A percentile compares a stretch with the other conserved stretches of the same genome.
Conservation (phyloP, 2,113 vertebrate species). For the Grammomys surdaster region DNA sequence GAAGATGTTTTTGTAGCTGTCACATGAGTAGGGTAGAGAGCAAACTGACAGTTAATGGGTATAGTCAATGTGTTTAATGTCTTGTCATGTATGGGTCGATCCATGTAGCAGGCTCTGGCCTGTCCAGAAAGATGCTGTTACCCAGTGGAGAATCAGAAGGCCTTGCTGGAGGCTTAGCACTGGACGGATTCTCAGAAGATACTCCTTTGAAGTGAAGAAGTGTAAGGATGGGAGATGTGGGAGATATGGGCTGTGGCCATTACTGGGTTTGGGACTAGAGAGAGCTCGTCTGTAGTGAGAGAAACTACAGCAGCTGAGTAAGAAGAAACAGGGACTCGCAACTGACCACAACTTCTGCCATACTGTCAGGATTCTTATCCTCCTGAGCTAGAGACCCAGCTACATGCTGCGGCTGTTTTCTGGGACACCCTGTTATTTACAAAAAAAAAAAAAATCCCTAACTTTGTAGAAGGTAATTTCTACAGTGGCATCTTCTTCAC, state of each 20-base stretch:
- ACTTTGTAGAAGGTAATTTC: neutral
- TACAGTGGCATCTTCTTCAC: neutral
- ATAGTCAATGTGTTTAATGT: neutral
- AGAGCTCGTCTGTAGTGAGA: neutral
- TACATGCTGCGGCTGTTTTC: neutral
- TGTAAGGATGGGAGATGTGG: neutral
- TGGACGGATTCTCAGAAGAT: neutral
- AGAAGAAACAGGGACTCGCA: neutral
- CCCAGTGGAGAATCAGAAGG: neutral
- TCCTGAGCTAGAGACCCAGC: too few relatives aligned
- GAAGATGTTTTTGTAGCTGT: neutral
- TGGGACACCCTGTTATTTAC: neutral
- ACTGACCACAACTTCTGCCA: neutral
- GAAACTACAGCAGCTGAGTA: neutral
- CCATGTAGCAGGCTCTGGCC: too few relatives aligned
- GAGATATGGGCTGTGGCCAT: neutral
- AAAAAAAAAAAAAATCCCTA: neutral
- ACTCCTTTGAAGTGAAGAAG: neutral
- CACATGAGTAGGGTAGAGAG: neutral
- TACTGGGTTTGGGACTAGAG: neutral
- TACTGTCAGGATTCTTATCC: neutral
- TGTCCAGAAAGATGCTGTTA: neutral
- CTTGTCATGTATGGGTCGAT: too few relatives aligned
- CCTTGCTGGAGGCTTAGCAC: neutral
- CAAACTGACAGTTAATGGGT: neutral